Evolutionary conservation across 2,888 invertebrate species (phyloP), one percentile per base, ranked within the genome.

Genomic region (Lycia hirtaria): DNA sequence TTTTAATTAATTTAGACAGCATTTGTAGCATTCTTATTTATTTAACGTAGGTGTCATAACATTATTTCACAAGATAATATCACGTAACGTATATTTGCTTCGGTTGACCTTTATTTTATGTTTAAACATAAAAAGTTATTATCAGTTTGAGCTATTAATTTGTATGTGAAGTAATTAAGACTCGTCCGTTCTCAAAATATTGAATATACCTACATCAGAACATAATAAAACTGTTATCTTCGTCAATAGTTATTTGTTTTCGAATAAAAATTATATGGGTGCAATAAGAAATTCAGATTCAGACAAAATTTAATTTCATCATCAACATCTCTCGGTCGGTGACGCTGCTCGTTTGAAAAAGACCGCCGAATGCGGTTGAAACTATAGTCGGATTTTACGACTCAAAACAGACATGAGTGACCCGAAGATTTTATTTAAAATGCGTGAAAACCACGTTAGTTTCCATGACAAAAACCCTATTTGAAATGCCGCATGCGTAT

Each of bases 71-170:
- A 44, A 56, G 60, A 59, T 57, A 59, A 38, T 45, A 59, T 59
- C 50, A 30, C 58, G 55, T 62, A 63, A 63, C 57, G 59, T 10
- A 51, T 38, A 68, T 70, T 69, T 45, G 69, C 63, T 65, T 56
- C 51, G 56, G 61, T 60, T 69, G 66, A 72, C 70, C 73, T 75
- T 73, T 56, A 53, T 50, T 47, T 64, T 62, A 67, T 61, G 63
- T 55, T 56, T 38, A 5, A 47, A 28, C 56, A 65, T 67, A 60
- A 66, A 64, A 65, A 54, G 52, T 61, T 58, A 63, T 41, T 57
- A 52, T 54, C 51, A 56, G 47, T 60, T 57, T 52, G 60, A 38
- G 43, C 50, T 40, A 56, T 62, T 64, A 30, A 41, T 33, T 55
- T 60, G 54, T 56, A 62, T 56, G 60, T 61, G 44, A 51, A 56